These are phyloP conservation scores for Centroberyx gerrardi DNA, from an alignment of 2,797 vertebrate species.

Conservation along the genomic window DNA sequence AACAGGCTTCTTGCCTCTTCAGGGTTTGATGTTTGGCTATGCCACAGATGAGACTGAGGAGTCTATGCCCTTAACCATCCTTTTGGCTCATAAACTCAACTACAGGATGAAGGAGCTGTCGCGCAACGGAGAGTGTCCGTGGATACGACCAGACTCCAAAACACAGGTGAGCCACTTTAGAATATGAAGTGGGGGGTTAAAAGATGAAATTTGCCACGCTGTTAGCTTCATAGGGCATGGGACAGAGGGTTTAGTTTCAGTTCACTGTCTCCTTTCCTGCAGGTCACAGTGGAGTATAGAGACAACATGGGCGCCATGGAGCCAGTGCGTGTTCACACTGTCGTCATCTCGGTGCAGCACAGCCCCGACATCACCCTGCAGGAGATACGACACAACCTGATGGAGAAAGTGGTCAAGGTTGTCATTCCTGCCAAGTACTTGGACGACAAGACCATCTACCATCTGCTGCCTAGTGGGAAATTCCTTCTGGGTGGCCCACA, in stretches of 20 bases:
- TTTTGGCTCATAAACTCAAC: conserved; percentile 84
- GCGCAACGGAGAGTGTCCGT: conserved; percentile 78
- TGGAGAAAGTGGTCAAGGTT: conserved; percentile 83
- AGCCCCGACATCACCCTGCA: conserved; percentile 74
- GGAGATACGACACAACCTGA: conserved; percentile 78
- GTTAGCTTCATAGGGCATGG: no score
- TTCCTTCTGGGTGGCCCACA: conserved; percentile 83
- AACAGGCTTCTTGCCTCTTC: conserved; percentile 8
- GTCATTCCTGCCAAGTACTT: conserved; percentile 83
- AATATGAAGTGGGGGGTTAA: not conserved
- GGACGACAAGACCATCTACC: conserved; percentile 84
- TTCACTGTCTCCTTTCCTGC: not conserved
- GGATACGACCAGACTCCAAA: conserved; percentile 85
- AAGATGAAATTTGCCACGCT: no score
- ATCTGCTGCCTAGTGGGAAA: conserved; percentile 84
- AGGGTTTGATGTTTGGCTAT: conserved; percentile 89
- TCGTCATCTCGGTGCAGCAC: conserved; percentile 87
- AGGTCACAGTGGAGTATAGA: conserved; percentile 87
- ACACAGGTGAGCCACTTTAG: conserved; percentile 76
- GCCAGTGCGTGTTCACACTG: conserved; percentile 82
- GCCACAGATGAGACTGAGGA: conserved; percentile 88
- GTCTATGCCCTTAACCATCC: conserved; percentile 85
- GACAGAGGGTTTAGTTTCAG: no score
- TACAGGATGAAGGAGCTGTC: conserved; percentile 81
- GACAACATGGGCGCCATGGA: conserved; percentile 84